phyloP scores from a whole-genome alignment of 2,113 vertebrate species.

The Opisthocomus hoazin region DNA sequence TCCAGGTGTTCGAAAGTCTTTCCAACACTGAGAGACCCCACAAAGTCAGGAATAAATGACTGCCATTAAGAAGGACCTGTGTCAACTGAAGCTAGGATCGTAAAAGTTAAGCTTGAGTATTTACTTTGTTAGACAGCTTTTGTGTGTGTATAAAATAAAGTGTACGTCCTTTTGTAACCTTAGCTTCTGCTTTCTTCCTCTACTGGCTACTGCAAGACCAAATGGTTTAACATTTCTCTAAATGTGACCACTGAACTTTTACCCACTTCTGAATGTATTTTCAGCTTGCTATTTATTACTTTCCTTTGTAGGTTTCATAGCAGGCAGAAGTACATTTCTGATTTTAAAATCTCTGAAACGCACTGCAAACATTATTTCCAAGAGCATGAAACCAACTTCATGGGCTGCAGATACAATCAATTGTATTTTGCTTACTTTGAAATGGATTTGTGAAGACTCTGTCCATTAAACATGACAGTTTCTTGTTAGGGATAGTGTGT shows the following conservation, averaged over 20 bases:
- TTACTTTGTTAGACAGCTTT: neutral
- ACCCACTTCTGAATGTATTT: conserved; percentile 40
- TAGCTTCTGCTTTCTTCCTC: neutral
- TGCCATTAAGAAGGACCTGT: neutral
- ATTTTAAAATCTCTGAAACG: neutral
- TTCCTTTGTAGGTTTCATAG: neutral
- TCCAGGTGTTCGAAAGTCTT: neutral
- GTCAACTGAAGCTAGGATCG: neutral
- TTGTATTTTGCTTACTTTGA: neutral
- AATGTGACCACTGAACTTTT: conserved; percentile 44
- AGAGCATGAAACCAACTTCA: neutral
- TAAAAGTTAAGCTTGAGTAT: neutral
- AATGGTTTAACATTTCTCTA: conserved; percentile 15
- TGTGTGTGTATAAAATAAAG: neutral
- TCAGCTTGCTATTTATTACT: neutral
- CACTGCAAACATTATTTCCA: neutral
- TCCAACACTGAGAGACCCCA: neutral
- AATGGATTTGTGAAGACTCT: neutral
- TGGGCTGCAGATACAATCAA: neutral
- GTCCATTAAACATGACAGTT: neutral
- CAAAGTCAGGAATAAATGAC: neutral
- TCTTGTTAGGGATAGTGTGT: neutral
- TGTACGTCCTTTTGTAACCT: neutral
- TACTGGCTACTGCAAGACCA: neutral
- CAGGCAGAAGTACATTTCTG: neutral